A percentile compares a stretch with the other conserved stretches of the same genome.
phyloP scores from a whole-genome alignment of 1,140 invertebrate species.

The Scaptomyza pallida region DNA sequence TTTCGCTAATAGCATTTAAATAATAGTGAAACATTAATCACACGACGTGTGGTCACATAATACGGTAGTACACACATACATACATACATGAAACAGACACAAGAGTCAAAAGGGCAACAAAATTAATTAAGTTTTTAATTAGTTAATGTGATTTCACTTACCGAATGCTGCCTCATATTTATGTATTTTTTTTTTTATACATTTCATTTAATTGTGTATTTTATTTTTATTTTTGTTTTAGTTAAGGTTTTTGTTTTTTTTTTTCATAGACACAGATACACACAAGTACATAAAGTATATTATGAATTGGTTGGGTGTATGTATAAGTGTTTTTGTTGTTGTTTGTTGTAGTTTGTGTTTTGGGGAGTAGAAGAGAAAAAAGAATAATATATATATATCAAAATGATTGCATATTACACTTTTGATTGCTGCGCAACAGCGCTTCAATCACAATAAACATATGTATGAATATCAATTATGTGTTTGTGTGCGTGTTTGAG shows the following conservation, averaged over 20 bases:
- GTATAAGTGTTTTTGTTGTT: conserved; percentile 35
- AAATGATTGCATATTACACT: conserved; percentile 62
- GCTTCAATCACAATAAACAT: conserved; percentile 33
- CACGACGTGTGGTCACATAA: conserved; percentile 5
- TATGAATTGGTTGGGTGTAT: conserved; percentile 29
- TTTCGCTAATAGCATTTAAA: neutral
- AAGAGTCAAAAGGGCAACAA: conserved; percentile 10
- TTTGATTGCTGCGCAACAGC: conserved; percentile 34
- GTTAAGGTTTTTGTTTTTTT: conserved; percentile 3
- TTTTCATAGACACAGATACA: conserved; percentile 53
- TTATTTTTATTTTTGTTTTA: conserved; percentile 5
- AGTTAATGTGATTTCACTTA: conserved; percentile 37
- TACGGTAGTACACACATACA: neutral
- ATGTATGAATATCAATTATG: conserved; percentile 13
- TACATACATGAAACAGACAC: conserved; percentile 1
- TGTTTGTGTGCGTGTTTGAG: conserved; percentile 1
- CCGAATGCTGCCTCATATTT: conserved; percentile 43
- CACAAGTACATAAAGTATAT: conserved; percentile 60
- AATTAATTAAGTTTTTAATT: conserved; percentile 23
- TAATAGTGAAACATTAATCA: conserved; percentile 9
- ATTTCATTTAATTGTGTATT: conserved; percentile 6
- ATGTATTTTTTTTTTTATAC: conserved; percentile 14
- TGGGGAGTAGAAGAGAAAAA: conserved; percentile 73
- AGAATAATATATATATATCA: conserved; percentile 71
- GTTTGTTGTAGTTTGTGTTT: conserved; percentile 34